Evolutionary conservation across 2,113 vertebrate species (phyloP).

Genomic region (Tachuris rubrigastra): DNA sequence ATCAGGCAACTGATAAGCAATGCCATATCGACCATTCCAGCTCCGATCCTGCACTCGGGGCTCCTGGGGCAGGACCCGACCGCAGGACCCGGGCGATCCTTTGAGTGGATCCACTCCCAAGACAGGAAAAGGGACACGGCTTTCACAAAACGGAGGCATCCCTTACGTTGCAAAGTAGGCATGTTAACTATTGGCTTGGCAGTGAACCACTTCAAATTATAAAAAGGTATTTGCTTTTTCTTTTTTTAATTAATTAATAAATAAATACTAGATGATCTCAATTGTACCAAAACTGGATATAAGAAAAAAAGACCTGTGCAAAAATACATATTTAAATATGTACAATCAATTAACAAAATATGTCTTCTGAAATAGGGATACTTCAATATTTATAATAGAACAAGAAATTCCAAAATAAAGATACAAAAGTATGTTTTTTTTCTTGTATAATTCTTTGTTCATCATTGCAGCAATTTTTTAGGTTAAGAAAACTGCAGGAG

Average conservation of each 20-base stretch:
- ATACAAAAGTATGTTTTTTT: conserved; percentile 81
- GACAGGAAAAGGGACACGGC: conserved; percentile 70
- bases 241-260: conserved; percentile 87
- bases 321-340: conserved; percentile 99
- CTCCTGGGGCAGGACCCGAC: not conserved
- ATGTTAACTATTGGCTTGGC: conserved; percentile 92
- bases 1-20: conserved; percentile 82
- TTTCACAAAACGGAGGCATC: conserved; percentile 70
- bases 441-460: conserved; percentile 83
- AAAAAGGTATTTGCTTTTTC: conserved; percentile 84
- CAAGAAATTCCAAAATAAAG: conserved; percentile 86
- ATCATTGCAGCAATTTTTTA: conserved; percentile 82
- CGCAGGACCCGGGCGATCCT: not conserved
- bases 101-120: conserved; percentile 63
- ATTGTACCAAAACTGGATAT: conserved; percentile 96
- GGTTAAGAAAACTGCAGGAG: conserved; percentile 86
- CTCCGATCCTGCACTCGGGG: not conserved
- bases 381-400: conserved; percentile 91
- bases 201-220: conserved; percentile 99
- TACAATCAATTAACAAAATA: conserved; percentile 99
- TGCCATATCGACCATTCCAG: not conserved
- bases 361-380: conserved; percentile 97
- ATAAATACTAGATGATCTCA: conserved; percentile 98
- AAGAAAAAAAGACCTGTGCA: conserved; percentile 99
- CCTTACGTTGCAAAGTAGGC: conserved; percentile 77